Conservation (phyloP, 2,888 invertebrate species). For the Sipha maydis region DNA sequence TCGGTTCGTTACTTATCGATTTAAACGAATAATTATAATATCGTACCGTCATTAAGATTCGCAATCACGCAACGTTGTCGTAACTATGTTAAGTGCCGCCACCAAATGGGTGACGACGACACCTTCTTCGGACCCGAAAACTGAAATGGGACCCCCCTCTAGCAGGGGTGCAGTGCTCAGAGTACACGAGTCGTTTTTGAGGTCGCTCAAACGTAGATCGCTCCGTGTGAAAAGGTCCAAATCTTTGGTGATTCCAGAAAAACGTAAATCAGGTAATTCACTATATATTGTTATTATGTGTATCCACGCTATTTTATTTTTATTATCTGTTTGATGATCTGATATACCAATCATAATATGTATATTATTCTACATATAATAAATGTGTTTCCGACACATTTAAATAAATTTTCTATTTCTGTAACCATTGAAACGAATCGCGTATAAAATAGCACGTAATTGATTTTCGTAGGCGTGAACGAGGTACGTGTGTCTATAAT, state of each 20-base stretch:
- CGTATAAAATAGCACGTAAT: background rate
- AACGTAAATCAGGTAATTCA: constrained; percentile 81
- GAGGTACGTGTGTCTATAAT: background rate
- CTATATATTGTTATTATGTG: background rate
- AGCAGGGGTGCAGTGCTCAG: constrained; percentile 62
- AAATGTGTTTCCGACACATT: background rate
- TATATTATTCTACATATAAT: background rate
- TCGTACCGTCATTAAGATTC: background rate
- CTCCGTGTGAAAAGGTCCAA: constrained; percentile 80
- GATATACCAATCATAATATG: background rate
- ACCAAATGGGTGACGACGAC: constrained; percentile 57
- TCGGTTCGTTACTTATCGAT: no score
- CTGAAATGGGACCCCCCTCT: constrained; percentile 61
- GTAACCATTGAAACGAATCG: background rate
- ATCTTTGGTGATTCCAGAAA: constrained; percentile 77
- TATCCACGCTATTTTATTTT: no score
- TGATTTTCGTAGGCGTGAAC: constrained; percentile 17
- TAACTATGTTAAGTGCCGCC: constrained; percentile 41
- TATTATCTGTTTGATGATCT: background rate
- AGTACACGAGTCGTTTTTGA: constrained; percentile 74
- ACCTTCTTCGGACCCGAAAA: constrained; percentile 39
- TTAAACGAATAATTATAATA: background rate
- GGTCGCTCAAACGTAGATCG: constrained; percentile 78
- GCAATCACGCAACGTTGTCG: background rate
- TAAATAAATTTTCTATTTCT: background rate